Evolutionary conservation across 2,797 vertebrate species (phyloP), one percentile per base, ranked within the genome.

Genomic region (Kryptopterus vitreolus): DNA sequence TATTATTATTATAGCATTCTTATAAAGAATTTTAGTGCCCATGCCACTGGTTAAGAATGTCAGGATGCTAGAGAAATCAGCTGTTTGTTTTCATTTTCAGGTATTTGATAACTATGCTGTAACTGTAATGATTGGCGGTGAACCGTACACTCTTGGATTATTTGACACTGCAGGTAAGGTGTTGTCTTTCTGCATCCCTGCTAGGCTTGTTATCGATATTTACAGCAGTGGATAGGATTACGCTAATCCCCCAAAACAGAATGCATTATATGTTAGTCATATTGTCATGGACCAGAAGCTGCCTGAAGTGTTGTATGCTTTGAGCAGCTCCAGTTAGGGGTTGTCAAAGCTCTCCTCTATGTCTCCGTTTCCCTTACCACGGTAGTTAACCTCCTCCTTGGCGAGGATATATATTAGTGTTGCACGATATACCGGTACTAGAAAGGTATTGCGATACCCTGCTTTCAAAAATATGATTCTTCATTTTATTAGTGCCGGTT

Each of bases 51-150:
- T 18, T 18, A 48, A 5, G 26, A 26, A 48, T 22, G 24, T 20
- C 18, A 53, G 6, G 8, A 31, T 52, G 20, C 16, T 33, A 31
- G 62, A 43, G 4, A 26, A n/a, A 58, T 57, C 6, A 8, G 16
- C 15, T 22, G 35, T 55, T 50, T 4, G 5, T 78, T 55, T 65
- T 79, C 6, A 48, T 62, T 77, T 78, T 15, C 77, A 94, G 94
- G 93, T 94, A 72, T 95, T 94, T 87, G 93, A 95, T 88, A 94
- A 93, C 90, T 94, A 94, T 92, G 91, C 93, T 87, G 93, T 94
- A 81, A 94, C 94, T 86, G 94, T 95, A 81, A 94, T 93, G 93
- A 94, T 94, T 10, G 94, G 91, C 12, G 92, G 92, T 76, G 94
- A 95, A 83, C 93, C 93, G 0, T 94, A 94, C 88, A 94, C 93